phyloP scores from a whole-genome alignment of 2,888 invertebrate species.

The Ormia ochracea region DNA sequence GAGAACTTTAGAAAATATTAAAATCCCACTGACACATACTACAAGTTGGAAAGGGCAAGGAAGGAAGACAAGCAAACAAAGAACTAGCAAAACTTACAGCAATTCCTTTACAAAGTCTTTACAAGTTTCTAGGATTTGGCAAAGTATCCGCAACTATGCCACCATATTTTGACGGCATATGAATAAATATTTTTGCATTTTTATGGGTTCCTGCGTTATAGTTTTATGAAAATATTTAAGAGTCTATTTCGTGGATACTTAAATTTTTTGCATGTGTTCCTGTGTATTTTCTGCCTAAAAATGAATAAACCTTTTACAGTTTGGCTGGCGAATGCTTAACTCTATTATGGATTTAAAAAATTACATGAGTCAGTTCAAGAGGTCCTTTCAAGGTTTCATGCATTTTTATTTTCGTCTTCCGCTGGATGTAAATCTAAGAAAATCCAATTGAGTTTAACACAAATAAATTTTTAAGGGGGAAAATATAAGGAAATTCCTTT shows the following conservation, averaged over 20 bases:
- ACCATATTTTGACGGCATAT: constrained; percentile 22
- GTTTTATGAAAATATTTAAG: constrained; percentile 37
- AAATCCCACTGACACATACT: background rate
- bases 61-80: background rate
- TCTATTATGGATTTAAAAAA: too few relatives aligned
- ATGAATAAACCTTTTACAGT: too few relatives aligned
- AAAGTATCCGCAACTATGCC: constrained; percentile 53
- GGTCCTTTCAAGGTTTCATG: too few relatives aligned
- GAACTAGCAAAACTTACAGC: background rate
- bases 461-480: too few relatives aligned
- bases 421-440: too few relatives aligned
- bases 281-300: too few relatives aligned
- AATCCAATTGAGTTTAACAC: too few relatives aligned
- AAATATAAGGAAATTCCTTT: too few relatives aligned
- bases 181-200: constrained; percentile 20
- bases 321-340: too few relatives aligned
- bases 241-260: background rate
- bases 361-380: too few relatives aligned
- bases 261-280: background rate
- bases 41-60: background rate
- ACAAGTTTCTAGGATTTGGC: constrained; percentile 41
- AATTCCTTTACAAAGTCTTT: constrained; percentile 24
- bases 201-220: constrained; percentile 23
- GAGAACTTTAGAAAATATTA: constrained; percentile 13
- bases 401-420: too few relatives aligned